Evolutionary conservation across 2,113 vertebrate genomes (phyloP).

Genomic region (Eudyptes chrysolophus): DNA sequence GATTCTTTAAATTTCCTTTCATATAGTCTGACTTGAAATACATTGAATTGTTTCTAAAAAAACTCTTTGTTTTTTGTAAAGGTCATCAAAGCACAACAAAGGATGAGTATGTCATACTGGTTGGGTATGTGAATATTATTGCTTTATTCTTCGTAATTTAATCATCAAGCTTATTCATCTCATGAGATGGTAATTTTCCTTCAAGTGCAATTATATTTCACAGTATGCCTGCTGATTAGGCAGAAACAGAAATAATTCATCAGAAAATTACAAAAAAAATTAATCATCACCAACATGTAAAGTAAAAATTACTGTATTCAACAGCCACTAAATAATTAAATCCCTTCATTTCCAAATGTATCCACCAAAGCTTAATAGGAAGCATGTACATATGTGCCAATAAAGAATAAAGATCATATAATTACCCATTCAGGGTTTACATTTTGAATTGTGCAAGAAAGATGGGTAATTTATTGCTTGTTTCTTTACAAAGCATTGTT

Average conservation of each 20-base stretch:
- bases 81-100: slow-evolving; percentile 46
- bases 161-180: slow-evolving; percentile 84
- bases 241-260: slow-evolving; percentile 85
- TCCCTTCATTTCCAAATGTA: slow-evolving; percentile 79
- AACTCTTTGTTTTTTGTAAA: neutral
- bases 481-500: neutral
- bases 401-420: slow-evolving; percentile 24
- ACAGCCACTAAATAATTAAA: slow-evolving; percentile 88
- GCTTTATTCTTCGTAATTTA: slow-evolving; percentile 83
- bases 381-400: neutral
- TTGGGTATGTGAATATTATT: slow-evolving; percentile 67
- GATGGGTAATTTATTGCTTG: neutral
- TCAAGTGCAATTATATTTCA: slow-evolving; percentile 84
- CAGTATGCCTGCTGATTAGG: slow-evolving; percentile 83
- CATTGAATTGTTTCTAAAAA: neutral
- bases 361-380: slow-evolving; percentile 71
- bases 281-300: slow-evolving; percentile 81
- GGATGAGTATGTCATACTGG: slow-evolving; percentile 20
- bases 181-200: slow-evolving; percentile 80
- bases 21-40: neutral
- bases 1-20: neutral
- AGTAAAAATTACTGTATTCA: slow-evolving; percentile 76
- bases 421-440: neutral
- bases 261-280: slow-evolving; percentile 87
- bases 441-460: slow-evolving; percentile 19